Conservation (phyloP, 2,113 vertebrate genomes). For the Oriolus oriolus region DNA sequence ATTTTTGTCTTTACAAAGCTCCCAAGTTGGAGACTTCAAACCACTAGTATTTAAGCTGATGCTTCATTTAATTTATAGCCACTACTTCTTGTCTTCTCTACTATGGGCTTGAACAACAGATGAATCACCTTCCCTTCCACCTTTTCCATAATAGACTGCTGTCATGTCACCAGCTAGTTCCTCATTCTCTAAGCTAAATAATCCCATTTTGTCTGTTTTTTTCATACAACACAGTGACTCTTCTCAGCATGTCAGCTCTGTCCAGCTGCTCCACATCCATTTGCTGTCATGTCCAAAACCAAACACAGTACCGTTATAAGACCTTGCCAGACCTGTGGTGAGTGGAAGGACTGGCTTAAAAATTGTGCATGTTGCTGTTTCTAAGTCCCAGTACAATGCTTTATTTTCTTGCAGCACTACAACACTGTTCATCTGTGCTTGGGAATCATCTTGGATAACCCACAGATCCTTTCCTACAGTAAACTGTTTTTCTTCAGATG, state of each 20-base stretch:
- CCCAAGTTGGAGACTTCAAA: neutral
- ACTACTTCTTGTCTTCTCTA: neutral
- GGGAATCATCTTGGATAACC: neutral
- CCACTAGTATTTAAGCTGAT: neutral
- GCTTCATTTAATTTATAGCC: neutral
- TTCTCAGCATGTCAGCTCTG: neutral
- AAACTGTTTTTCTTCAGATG: neutral
- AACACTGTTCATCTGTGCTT: neutral
- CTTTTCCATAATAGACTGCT: neutral
- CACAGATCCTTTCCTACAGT: neutral
- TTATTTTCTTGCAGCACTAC: neutral
- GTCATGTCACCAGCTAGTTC: neutral
- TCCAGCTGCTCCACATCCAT: neutral
- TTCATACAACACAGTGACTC: neutral
- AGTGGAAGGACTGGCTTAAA: neutral
- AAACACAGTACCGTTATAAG: neutral
- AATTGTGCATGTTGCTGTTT: neutral
- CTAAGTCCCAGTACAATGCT: neutral
- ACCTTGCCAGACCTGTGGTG: neutral
- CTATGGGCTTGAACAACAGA: neutral
- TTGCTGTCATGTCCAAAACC: neutral
- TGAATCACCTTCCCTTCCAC: neutral
- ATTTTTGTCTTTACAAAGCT: neutral
- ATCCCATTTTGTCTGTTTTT: neutral
- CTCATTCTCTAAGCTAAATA: neutral